phyloP scores from a whole-genome alignment of 1,140 invertebrate genomes.

The Triops longicaudatus region DNA sequence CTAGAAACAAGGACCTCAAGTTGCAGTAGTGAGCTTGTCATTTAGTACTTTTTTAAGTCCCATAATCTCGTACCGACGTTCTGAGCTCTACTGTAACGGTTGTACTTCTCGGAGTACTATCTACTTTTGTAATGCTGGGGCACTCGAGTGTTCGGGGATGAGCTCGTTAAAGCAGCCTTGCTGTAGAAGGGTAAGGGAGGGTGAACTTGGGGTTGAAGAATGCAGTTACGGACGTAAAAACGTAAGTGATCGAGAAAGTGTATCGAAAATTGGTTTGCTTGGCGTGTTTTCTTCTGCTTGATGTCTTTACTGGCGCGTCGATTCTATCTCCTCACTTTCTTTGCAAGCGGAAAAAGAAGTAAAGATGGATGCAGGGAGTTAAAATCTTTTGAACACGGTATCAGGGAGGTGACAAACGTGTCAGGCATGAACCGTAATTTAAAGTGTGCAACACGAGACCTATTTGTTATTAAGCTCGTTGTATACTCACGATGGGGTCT shows the following conservation, averaged over 20 bases:
- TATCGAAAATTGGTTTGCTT: background rate
- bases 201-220: background rate
- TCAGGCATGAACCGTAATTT: background rate
- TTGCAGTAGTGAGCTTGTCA: conserved; percentile 6
- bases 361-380: background rate
- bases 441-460: background rate
- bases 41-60: background rate
- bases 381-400: background rate
- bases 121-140: background rate
- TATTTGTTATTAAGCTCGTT: background rate
- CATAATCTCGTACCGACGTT: background rate
- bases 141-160: background rate
- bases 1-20: background rate
- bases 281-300: background rate
- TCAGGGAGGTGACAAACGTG: background rate
- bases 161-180: background rate
- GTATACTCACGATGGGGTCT: background rate
- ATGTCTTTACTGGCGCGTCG: background rate
- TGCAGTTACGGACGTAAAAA: background rate
- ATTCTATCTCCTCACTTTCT: background rate
- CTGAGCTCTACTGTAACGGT: background rate
- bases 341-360: background rate
- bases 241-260: conserved; percentile 12
- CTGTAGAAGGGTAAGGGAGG: background rate
- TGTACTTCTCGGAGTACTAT: background rate